A percentile compares a stretch with the other conserved stretches of the same genome.
phyloP scores from a whole-genome alignment of 2,797 vertebrate genomes.

The Catamblyrhynchus diadema region DNA sequence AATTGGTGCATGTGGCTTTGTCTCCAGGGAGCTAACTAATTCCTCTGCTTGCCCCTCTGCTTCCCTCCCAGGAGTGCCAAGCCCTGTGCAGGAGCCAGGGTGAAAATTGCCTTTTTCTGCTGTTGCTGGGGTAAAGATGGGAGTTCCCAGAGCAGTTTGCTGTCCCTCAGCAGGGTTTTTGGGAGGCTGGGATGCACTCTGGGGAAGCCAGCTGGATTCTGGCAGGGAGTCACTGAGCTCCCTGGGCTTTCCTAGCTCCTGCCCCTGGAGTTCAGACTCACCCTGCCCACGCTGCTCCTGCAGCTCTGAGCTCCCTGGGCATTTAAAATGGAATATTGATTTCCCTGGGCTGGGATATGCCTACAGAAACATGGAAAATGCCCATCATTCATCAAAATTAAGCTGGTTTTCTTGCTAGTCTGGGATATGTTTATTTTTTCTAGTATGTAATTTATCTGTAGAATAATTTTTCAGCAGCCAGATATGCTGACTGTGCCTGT shows the following conservation, averaged over 20 bases:
- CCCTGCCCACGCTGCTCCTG: accelerated
- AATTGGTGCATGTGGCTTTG: not conserved
- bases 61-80: not conserved
- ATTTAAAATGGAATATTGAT: not conserved
- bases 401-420: not conserved
- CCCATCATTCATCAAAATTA: not conserved
- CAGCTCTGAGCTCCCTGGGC: accelerated
- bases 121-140: not conserved
- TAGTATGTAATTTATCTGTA: constrained; percentile 3
- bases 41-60: too few relatives aligned
- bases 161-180: not conserved
- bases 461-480: not conserved
- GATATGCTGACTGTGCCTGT: constrained; percentile 22
- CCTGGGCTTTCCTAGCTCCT: accelerated
- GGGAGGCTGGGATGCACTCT: not conserved
- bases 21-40: not conserved
- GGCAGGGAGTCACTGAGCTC: not conserved
- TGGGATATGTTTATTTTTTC: not conserved
- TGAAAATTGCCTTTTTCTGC: not conserved
- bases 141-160: not conserved
- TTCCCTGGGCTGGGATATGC: not conserved
- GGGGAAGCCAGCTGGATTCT: not conserved
- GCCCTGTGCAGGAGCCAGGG: not conserved
- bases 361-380: not conserved
- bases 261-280: not conserved